Conservation (phyloP, 2,113 vertebrate species). For the Arenaria interpres region DNA sequence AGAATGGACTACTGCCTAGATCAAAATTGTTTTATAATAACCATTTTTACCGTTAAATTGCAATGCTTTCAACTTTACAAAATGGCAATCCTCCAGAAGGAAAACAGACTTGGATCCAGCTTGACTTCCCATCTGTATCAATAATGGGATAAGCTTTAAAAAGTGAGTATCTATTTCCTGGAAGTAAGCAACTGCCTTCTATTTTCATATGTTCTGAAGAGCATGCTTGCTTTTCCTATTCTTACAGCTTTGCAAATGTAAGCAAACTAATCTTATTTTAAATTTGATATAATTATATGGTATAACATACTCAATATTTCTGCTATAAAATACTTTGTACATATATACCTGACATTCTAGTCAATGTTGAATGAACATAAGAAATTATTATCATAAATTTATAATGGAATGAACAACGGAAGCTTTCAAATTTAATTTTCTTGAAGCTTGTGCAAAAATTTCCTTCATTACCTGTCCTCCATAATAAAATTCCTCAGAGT, state of each 20-base stretch:
- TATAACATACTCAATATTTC: not conserved
- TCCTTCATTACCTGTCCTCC: conserved; percentile 83
- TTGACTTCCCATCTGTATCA: not conserved
- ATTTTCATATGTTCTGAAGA: not conserved
- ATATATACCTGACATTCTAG: not conserved
- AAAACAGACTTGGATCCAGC: not conserved
- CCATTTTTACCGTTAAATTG: not conserved
- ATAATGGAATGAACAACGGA: not conserved
- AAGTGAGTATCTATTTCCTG: not conserved
- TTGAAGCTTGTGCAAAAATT: not conserved
- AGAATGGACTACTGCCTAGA: not conserved
- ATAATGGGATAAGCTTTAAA: not conserved
- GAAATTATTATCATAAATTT: not conserved
- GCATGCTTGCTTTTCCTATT: not conserved
- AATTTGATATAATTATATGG: not conserved
- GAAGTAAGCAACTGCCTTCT: not conserved
- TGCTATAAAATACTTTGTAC: not conserved
- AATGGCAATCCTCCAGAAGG: not conserved
- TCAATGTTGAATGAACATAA: rapidly evolving
- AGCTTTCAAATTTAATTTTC: not conserved
- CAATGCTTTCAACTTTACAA: not conserved
- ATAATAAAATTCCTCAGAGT: conserved; percentile 92
- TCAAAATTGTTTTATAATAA: conserved; percentile 1
- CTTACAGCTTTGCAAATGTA: not conserved
- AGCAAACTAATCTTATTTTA: not conserved